A percentile compares a stretch with the other conserved stretches of the same genome.
phyloP scores from a whole-genome alignment of 2,888 invertebrate species.

The Polymixis lichenea region DNA sequence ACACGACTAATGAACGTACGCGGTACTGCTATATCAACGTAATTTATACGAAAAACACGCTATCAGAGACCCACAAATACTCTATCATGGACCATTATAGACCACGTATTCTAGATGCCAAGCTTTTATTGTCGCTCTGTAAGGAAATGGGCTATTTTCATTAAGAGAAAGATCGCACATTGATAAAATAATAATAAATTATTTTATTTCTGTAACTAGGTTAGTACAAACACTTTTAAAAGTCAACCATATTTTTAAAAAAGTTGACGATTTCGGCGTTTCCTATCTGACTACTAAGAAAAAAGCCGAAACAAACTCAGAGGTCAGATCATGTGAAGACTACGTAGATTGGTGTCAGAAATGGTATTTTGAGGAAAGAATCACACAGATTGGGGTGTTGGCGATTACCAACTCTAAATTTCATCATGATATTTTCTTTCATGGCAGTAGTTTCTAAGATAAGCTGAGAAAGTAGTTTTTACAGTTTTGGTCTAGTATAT shows the following conservation, averaged over 20 bases:
- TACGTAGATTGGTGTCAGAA: too few species aligned
- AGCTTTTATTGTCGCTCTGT: background rate
- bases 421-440: background rate
- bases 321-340: too few species aligned
- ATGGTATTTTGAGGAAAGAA: too few species aligned
- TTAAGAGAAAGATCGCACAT: background rate
- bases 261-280: too few species aligned
- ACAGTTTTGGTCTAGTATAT: too few species aligned
- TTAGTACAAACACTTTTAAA: too few species aligned
- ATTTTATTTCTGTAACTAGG: too few species aligned
- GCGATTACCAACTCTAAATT: background rate
- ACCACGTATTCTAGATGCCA: background rate
- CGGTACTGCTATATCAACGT: constrained; percentile 18
- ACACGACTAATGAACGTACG: constrained; percentile 39
- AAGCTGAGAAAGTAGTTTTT: background rate
- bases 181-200: too few species aligned
- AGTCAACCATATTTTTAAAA: too few species aligned
- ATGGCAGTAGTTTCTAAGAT: background rate
- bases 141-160: background rate
- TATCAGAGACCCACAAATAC: background rate
- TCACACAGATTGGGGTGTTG: background rate
- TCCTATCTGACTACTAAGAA: too few species aligned
- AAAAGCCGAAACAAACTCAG: too few species aligned
- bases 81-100: constrained; percentile 1
- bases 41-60: constrained; percentile 31